Evolutionary conservation across 2,113 vertebrate species (phyloP).

Genomic region (Ranitomeya imitator): DNA sequence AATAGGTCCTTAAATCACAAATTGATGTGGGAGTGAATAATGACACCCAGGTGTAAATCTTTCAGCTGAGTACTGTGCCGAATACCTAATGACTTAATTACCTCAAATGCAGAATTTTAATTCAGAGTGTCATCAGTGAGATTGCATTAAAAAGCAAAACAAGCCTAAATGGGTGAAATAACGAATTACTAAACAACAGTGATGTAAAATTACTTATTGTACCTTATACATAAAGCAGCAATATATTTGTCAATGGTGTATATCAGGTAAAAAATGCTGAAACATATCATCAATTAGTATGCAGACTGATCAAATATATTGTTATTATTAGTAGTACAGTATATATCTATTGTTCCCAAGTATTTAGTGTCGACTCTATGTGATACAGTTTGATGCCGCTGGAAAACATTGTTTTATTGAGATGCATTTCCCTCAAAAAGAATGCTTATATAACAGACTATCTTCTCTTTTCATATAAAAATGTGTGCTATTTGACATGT

Average conservation of each 20-base stretch:
- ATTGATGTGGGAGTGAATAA: slow-evolving; percentile 74
- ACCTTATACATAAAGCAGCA: neutral
- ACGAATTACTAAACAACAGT: neutral
- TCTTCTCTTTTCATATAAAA: too few species aligned
- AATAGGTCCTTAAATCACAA: slow-evolving; percentile 77
- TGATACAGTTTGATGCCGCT: neutral
- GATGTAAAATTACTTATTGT: neutral
- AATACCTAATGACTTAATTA: slow-evolving; percentile 73
- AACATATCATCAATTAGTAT: neutral
- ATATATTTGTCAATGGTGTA: neutral
- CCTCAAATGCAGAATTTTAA: slow-evolving; percentile 71
- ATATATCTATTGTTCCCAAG: too few species aligned
- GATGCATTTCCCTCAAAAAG: neutral
- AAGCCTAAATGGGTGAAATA: slow-evolving; percentile 54
- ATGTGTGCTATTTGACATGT: too few species aligned
- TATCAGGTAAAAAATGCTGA: neutral
- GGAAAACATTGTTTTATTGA: neutral
- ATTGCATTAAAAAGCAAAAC: slow-evolving; percentile 66
- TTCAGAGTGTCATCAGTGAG: slow-evolving; percentile 65
- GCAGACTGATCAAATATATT: neutral
- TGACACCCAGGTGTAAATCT: slow-evolving; percentile 76
- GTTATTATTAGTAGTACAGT: too few species aligned
- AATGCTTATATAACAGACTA: neutral
- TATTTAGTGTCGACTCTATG: neutral
- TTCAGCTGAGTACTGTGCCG: slow-evolving; percentile 65